Evolutionary conservation across 2,888 invertebrate species (phyloP).

Genomic region (Margaritifera margaritifera): DNA sequence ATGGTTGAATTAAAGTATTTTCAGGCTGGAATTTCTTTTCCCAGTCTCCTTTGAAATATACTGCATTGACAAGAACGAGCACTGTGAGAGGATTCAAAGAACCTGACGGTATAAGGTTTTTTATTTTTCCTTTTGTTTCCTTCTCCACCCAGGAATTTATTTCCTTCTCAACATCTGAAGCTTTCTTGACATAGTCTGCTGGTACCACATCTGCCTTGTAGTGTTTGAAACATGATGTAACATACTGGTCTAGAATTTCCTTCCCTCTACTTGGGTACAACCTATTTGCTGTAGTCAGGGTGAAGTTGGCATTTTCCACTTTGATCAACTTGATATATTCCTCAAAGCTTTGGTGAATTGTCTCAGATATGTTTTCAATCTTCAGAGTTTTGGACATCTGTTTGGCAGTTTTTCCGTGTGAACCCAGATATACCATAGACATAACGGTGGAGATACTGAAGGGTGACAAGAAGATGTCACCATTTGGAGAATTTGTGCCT

Average conservation of each 20-base stretch:
- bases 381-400: conserved; percentile 59
- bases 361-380: conserved; percentile 18
- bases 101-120: conserved; percentile 81
- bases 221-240: conserved; percentile 37
- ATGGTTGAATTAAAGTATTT: conserved; percentile 75
- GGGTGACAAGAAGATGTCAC: conserved; percentile 71
- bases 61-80: conserved; percentile 74
- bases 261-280: conserved; percentile 48
- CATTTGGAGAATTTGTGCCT: background rate
- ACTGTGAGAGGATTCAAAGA: conserved; percentile 59
- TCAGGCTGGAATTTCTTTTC: conserved; percentile 76
- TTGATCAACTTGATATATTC: conserved; percentile 36
- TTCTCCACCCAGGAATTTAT: conserved; percentile 89
- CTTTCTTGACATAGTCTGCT: conserved; percentile 57
- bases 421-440: conserved; percentile 72
- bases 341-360: conserved; percentile 31
- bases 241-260: conserved; percentile 47
- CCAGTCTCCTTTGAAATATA: conserved; percentile 75
- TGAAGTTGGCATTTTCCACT: conserved; percentile 33
- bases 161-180: conserved; percentile 67
- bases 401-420: conserved; percentile 66
- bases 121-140: conserved; percentile 87
- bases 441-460: conserved; percentile 72
- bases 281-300: conserved; percentile 60
- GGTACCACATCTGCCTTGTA: conserved; percentile 57